Conservation (phyloP, 2,888 invertebrate species). For the Caenorhabditis sp. region DNA sequence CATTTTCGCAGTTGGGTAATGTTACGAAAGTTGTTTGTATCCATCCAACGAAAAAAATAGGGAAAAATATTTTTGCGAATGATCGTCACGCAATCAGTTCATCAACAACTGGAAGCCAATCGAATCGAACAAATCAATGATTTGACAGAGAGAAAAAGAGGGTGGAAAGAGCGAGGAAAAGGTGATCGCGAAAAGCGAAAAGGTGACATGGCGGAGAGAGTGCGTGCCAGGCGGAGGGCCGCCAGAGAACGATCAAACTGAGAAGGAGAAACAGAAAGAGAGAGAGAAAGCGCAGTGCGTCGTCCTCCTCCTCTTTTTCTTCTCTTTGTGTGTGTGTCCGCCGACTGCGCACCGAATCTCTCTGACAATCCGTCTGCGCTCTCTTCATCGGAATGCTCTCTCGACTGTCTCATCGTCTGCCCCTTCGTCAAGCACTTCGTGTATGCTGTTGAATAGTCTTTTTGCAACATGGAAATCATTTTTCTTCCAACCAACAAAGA, state of each 20-base stretch:
- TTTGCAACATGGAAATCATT: too few species aligned
- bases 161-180: constrained; percentile 18
- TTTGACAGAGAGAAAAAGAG: constrained; percentile 19
- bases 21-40: constrained; percentile 45
- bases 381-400: too few species aligned
- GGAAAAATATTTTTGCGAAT: background rate
- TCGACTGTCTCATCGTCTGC: background rate
- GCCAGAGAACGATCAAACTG: constrained; percentile 59
- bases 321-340: constrained; percentile 25
- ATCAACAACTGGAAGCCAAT: background rate
- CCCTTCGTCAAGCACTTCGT: background rate
- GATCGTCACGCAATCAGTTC: background rate
- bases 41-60: background rate
- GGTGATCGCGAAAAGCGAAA: constrained; percentile 38
- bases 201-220: constrained; percentile 23
- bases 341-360: constrained; percentile 20
- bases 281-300: too few species aligned
- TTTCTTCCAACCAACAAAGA: too few species aligned
- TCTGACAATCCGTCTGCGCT: constrained; percentile 13
- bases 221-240: constrained; percentile 18
- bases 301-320: too few species aligned
- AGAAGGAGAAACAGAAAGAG: constrained; percentile 32
- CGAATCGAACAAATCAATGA: constrained; percentile 17
- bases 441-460: too few species aligned
- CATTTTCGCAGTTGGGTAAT: constrained; percentile 33